Evolutionary conservation across 2,113 vertebrate species (phyloP).

Genomic region (Excalfactoria chinensis): DNA sequence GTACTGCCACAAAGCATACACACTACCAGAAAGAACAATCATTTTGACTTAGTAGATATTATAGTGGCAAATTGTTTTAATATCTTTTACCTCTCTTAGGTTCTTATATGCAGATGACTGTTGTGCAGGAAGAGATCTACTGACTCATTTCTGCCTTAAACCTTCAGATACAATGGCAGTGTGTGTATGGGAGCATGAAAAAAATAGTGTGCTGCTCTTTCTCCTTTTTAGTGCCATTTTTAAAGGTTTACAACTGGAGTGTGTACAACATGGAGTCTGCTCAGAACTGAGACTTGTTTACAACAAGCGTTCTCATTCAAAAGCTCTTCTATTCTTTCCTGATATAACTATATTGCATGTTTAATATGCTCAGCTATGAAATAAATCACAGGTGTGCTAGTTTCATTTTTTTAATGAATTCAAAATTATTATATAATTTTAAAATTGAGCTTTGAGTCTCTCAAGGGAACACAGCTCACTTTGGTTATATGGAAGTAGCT

Average conservation of each 20-base stretch:
- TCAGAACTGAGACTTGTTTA: background rate
- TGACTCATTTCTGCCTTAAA: slow-evolving; percentile 15
- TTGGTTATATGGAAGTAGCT: background rate
- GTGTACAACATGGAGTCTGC: background rate
- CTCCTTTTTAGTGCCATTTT: background rate
- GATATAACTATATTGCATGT: background rate
- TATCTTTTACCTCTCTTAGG: background rate
- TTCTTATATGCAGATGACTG: background rate
- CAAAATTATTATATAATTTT: slow-evolving; percentile 7
- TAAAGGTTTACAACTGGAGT: background rate
- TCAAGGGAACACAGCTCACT: background rate
- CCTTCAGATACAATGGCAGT: background rate
- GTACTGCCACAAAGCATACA: background rate
- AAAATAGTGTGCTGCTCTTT: background rate
- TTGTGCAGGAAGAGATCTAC: slow-evolving; percentile 6
- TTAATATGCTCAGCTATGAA: background rate
- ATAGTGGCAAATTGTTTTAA: background rate
- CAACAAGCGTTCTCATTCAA: background rate
- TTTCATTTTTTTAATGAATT: slow-evolving; percentile 31
- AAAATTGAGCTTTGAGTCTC: background rate
- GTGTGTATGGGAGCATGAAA: background rate
- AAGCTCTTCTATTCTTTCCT: background rate
- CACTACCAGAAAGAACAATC: background rate
- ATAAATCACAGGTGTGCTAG: background rate
- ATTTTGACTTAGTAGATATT: background rate